phyloP scores from a whole-genome alignment of 2,797 vertebrate species.

The Scarus forsteni region DNA sequence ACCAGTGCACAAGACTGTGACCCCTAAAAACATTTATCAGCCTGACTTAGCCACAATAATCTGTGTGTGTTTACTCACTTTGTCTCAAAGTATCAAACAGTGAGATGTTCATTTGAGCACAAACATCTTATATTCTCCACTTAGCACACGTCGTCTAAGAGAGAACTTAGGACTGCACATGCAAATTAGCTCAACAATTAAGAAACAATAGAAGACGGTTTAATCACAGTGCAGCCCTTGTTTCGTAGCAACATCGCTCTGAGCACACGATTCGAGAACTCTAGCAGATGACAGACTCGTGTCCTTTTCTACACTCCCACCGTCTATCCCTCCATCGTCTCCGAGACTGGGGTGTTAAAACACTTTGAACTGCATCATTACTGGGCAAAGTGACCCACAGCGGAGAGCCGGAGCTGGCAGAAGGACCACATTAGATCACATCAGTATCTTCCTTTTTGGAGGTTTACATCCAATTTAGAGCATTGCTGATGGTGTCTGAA shows the following conservation, averaged over 20 bases:
- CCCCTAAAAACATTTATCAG: conserved; percentile 8
- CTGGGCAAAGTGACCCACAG: conserved; percentile 38
- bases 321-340: conserved; percentile 50
- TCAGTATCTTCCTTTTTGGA: conserved; percentile 12
- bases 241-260: conserved; percentile 85
- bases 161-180: conserved; percentile 59
- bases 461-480: conserved; percentile 22
- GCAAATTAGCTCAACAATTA: conserved; percentile 81
- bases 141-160: conserved; percentile 6
- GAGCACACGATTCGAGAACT: conserved; percentile 57
- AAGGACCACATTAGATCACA: conserved; percentile 14
- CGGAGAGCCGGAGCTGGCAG: conserved; percentile 3
- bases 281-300: conserved; percentile 68
- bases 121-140: conserved; percentile 13
- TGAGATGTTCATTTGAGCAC: conserved; percentile 19
- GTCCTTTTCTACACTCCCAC: conserved; percentile 62
- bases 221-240: conserved; percentile 82
- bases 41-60: conserved; percentile 1
- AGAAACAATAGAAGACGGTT: conserved; percentile 77
- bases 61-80: not conserved
- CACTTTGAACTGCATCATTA: conserved; percentile 40
- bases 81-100: conserved; percentile 4
- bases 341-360: conserved; percentile 44
- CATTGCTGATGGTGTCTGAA: conserved; percentile 8
- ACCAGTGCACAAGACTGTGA: conserved; percentile 22